A percentile compares a stretch with the other conserved stretches of the same genome.
phyloP scores from a whole-genome alignment of 1,140 invertebrate species.

The Drosophila gunungcola region DNA sequence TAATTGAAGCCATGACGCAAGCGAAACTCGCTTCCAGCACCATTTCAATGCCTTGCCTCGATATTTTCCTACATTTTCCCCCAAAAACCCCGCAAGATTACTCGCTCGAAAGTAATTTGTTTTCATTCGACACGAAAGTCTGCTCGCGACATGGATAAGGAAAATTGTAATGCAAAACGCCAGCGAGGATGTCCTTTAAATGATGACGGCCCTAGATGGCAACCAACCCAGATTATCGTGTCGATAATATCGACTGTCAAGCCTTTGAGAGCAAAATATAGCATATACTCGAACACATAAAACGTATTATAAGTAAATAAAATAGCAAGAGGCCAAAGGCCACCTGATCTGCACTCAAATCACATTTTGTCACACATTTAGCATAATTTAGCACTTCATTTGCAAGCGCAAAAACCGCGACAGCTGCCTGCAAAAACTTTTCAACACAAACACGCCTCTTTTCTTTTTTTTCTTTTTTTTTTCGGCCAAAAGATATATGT shows the following conservation, averaged over 20 bases:
- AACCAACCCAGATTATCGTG: slow-evolving; percentile 13
- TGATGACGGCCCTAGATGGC: slow-evolving; percentile 33
- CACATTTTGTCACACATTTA: slow-evolving; percentile 73
- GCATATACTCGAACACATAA: not conserved
- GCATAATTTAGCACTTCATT: slow-evolving; percentile 82
- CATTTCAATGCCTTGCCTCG: slow-evolving; percentile 26
- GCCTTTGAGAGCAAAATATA: not conserved
- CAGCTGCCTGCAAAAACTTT: slow-evolving; percentile 55
- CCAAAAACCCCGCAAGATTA: slow-evolving; percentile 33
- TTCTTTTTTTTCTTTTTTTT: slow-evolving; percentile 18
- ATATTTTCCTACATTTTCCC: slow-evolving; percentile 1
- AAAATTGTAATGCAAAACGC: slow-evolving; percentile 17
- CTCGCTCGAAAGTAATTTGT: slow-evolving; percentile 73
- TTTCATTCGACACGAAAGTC: slow-evolving; percentile 53
- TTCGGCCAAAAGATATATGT: slow-evolving; percentile 27
- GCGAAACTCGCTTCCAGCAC: slow-evolving; percentile 41
- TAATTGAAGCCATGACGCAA: slow-evolving; percentile 78
- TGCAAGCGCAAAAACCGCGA: slow-evolving; percentile 48
- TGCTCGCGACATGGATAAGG: slow-evolving; percentile 40
- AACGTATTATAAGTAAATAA: not conserved
- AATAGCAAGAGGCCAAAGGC: slow-evolving; percentile 15
- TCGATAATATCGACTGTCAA: slow-evolving; percentile 8
- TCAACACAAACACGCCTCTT: slow-evolving; percentile 7
- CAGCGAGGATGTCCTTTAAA: slow-evolving; percentile 18
- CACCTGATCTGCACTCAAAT: slow-evolving; percentile 52